Percentiles rank a stretch among this genome's conserved stretches.
Evolutionary conservation across 2,797 vertebrate genomes (phyloP).

Genomic region (Macrochelys suwanniensis): DNA sequence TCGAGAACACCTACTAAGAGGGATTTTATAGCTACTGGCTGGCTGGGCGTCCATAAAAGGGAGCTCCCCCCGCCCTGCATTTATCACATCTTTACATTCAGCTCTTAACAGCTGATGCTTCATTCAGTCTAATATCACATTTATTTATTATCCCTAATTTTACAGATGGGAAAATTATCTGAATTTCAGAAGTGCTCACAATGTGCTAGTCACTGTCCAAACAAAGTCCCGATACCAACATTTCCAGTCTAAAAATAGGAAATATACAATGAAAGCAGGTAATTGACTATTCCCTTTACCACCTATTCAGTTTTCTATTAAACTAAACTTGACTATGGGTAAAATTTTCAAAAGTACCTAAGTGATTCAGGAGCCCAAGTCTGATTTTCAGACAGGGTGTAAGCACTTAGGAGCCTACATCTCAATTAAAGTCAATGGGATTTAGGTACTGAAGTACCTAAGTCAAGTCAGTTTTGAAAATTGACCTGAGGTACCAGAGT

Average conservation of each 20-base stretch:
- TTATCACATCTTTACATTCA: background rate
- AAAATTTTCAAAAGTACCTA: background rate
- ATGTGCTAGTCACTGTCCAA: background rate
- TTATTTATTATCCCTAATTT: background rate
- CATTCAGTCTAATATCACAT: slow-evolving; percentile 6
- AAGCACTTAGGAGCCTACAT: background rate
- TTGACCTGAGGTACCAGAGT: background rate
- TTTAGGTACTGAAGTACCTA: background rate
- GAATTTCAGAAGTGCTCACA: background rate
- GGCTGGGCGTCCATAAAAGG: no score
- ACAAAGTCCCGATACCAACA: background rate
- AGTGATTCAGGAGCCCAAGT: background rate
- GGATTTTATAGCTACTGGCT: no score
- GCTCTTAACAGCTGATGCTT: background rate
- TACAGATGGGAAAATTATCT: background rate
- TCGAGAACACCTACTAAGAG: no score
- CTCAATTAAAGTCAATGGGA: background rate
- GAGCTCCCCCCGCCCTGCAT: no score
- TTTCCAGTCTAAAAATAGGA: background rate
- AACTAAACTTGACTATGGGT: background rate
- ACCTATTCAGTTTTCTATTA: rapidly evolving
- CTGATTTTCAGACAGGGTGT: background rate
- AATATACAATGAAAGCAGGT: background rate
- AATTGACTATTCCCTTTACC: background rate
- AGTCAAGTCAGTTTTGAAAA: background rate